Base-by-base conservation (phyloP, 2,113 vertebrate genomes). In the Cynopterus brachyotis region DNA sequence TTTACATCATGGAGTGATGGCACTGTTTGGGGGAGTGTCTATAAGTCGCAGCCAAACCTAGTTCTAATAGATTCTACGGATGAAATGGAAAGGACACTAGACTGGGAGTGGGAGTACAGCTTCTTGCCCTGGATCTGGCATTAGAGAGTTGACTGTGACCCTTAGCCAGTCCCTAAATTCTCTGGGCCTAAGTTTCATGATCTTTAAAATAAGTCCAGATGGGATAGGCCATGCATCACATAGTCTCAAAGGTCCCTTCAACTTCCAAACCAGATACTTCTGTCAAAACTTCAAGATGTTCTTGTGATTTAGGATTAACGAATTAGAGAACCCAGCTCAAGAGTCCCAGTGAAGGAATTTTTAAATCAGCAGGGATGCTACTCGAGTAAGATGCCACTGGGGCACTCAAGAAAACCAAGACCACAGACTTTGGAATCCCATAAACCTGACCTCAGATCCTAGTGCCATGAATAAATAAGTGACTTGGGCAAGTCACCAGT, bases 111-210 rank as follows among this genome's bases (percentile, higher is more conserved):
- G 89, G 35, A 32, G 22, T 11, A 22, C 42, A 37, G 28, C 5
- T 37, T 53, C 82, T 60, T 2, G 2, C 76, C 79, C 35, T 73
- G 12, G 3, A 20, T n/a, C 84, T 93, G 30, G 28, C 45, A 0
- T 47, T 62, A 37, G 62, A 62, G 11, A 62, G 15, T 11, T 66
- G 55, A 3, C 84, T 93, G 17, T 89, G 37, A 78, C n/a, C 62
- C 64, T 73, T 60, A 57, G 2, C 64, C 57, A 79, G 57, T 75
- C 37, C 64, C 86, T 80, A 86, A 89, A 85, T 90, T 82, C 50
- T 57, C 72, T 47, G 22, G 73, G 37, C 53, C 78, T 75, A n/a
- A 94, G n/a, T 78, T 94, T 96, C 73, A 55, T 75, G 83, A 94
- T 42, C 72, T 92, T 45, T 42, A 86, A 89, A 80, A 92, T 66